These are phyloP conservation scores for Rhorus exstirpatorius DNA, from an alignment of 2,888 invertebrate species.

Conservation along the genomic window DNA sequence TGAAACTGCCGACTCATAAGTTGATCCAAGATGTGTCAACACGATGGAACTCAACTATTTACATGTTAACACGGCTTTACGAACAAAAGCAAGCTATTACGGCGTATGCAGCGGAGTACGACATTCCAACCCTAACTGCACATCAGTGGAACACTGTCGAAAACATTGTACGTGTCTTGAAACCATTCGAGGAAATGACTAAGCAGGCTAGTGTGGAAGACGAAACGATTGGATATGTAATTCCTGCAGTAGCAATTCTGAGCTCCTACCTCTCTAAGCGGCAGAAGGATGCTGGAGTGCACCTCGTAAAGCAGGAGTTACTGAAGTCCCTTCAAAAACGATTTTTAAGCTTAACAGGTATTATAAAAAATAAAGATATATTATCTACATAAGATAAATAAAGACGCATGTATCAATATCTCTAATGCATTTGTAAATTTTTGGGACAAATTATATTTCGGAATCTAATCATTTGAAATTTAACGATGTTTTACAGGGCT, in stretches of 20 bases:
- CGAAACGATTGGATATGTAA: neutral
- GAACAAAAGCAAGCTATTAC: conserved; percentile 3
- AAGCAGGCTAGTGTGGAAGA: neutral
- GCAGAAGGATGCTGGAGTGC: neutral
- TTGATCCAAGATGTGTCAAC: too few species aligned
- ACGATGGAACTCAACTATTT: too few species aligned
- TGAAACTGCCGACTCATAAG: too few species aligned
- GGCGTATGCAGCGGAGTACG: neutral
- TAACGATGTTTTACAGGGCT: neutral
- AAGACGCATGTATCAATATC: too few species aligned
- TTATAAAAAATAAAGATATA: too few species aligned
- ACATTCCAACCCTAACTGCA: neutral
- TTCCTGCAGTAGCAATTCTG: neutral
- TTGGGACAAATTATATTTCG: too few species aligned
- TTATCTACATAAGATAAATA: too few species aligned
- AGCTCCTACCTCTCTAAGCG: neutral
- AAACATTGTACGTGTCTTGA: neutral
- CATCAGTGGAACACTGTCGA: neutral
- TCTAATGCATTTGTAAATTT: too few species aligned
- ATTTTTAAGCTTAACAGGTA: too few species aligned
- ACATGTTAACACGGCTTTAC: too few species aligned
- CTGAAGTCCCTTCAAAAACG: neutral
- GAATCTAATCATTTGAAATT: neutral
- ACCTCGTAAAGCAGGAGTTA: neutral
- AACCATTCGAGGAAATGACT: neutral